Percentiles rank a stretch among this genome's conserved stretches.
These are phyloP conservation scores for Propsilocerus akamusi DNA, from an alignment of 1,140 invertebrate genomes.

Conservation along the genomic window DNA sequence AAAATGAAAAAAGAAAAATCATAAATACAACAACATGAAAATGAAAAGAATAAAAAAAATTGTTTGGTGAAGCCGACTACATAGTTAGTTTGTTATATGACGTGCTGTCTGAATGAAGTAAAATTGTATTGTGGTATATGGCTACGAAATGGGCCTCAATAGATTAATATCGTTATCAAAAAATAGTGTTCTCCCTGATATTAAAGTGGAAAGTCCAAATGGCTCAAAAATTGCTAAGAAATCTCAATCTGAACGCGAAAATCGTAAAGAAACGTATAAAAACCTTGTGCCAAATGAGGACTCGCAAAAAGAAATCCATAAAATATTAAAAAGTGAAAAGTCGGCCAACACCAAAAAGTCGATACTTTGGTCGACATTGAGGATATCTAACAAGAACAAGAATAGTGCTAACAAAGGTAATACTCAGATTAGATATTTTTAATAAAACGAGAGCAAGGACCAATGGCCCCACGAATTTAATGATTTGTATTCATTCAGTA, in stretches of 20 bases:
- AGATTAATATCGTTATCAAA: neutral
- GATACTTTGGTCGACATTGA: neutral
- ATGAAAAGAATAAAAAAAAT: neutral
- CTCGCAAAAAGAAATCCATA: neutral
- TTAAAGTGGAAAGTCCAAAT: neutral
- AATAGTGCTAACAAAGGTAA: neutral
- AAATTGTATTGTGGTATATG: neutral
- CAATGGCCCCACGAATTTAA: too few relatives aligned
- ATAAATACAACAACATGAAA: too few relatives aligned
- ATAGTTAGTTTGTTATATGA: neutral
- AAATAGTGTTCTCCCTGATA: neutral
- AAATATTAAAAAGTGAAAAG: constrained; percentile 2
- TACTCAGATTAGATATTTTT: too few relatives aligned
- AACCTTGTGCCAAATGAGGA: neutral
- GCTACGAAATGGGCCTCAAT: neutral
- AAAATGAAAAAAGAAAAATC: too few relatives aligned
- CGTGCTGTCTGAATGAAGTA: neutral
- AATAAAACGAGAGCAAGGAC: too few relatives aligned
- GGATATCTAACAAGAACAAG: neutral
- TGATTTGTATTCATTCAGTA: too few relatives aligned
- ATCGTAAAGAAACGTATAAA: neutral
- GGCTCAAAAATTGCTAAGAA: neutral
- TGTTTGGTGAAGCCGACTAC: neutral
- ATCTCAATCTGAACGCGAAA: too few relatives aligned
- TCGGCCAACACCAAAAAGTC: neutral